Percentiles rank a stretch among this genome's conserved stretches.
phyloP scores from a whole-genome alignment of 2,797 vertebrate species.

The Margarornis squamiger region DNA sequence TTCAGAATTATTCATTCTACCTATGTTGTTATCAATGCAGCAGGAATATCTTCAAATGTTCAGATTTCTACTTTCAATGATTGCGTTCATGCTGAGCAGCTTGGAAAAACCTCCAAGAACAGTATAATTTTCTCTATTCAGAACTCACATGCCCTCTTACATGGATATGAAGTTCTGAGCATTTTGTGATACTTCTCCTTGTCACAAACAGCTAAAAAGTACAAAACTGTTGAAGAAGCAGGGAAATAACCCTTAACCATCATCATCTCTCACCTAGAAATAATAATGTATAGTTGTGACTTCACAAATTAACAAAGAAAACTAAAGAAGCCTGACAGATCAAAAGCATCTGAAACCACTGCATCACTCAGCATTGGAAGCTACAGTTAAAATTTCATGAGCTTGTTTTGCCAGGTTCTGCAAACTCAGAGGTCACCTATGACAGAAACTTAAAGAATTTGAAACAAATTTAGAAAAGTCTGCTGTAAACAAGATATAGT shows the following conservation, averaged over 20 bases:
- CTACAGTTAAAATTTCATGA: neutral
- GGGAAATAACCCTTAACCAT: neutral
- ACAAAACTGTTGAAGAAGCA: neutral
- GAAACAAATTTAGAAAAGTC: neutral
- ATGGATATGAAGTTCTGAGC: fast-evolving
- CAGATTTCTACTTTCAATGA: neutral
- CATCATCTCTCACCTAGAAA: neutral
- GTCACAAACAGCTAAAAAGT: neutral
- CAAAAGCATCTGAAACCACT: neutral
- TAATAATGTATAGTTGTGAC: neutral
- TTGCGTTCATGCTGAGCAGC: neutral
- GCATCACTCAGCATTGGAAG: neutral
- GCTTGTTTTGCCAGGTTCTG: neutral
- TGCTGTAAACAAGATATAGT: neutral
- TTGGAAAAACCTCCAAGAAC: neutral
- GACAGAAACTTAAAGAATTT: neutral
- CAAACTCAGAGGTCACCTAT: neutral
- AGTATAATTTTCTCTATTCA: neutral
- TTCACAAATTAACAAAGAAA: neutral
- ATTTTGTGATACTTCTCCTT: neutral
- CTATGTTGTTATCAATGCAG: neutral
- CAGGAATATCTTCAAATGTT: neutral
- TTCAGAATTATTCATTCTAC: neutral
- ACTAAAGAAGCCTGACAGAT: neutral
- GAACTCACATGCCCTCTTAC: neutral